Evolutionary conservation across 2,888 invertebrate genomes (phyloP).

Genomic region (Rhimphoctona megacephalus): DNA sequence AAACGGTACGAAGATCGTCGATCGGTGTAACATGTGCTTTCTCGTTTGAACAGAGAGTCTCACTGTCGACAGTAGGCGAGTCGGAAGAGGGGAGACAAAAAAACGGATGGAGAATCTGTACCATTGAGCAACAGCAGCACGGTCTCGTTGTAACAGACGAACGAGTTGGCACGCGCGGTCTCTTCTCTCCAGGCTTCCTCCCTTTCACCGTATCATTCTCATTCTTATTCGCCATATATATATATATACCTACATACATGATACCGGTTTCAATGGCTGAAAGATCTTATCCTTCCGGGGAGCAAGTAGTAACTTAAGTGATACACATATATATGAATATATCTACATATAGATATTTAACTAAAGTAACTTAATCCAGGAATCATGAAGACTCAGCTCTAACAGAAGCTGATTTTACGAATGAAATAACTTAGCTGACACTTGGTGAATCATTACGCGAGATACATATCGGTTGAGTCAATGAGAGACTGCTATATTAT

Average conservation of each 20-base stretch:
- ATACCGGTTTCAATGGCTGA: slow-evolving; percentile 54
- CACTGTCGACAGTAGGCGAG: slow-evolving; percentile 52
- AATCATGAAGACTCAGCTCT: slow-evolving; percentile 29
- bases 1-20: background rate
- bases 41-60: slow-evolving; percentile 51
- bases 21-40: slow-evolving; percentile 43
- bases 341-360: background rate
- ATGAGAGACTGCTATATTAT: background rate
- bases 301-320: slow-evolving; percentile 32
- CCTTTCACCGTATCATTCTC: slow-evolving; percentile 49
- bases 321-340: background rate
- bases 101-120: slow-evolving; percentile 6
- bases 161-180: slow-evolving; percentile 58
- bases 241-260: background rate
- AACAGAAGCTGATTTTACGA: slow-evolving; percentile 49
- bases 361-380: slow-evolving; percentile 58
- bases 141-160: slow-evolving; percentile 21
- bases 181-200: slow-evolving; percentile 41
- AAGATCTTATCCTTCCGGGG: slow-evolving; percentile 47
- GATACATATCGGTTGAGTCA: slow-evolving; percentile 42
- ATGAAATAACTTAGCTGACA: slow-evolving; percentile 30
- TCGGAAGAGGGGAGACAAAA: slow-evolving; percentile 33
- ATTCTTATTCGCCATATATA: slow-evolving; percentile 30
- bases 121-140: slow-evolving; percentile 27
- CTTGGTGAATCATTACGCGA: slow-evolving; percentile 38